phyloP scores from a whole-genome alignment of 1,140 invertebrate species.

The Caligus rogercresseyi region DNA sequence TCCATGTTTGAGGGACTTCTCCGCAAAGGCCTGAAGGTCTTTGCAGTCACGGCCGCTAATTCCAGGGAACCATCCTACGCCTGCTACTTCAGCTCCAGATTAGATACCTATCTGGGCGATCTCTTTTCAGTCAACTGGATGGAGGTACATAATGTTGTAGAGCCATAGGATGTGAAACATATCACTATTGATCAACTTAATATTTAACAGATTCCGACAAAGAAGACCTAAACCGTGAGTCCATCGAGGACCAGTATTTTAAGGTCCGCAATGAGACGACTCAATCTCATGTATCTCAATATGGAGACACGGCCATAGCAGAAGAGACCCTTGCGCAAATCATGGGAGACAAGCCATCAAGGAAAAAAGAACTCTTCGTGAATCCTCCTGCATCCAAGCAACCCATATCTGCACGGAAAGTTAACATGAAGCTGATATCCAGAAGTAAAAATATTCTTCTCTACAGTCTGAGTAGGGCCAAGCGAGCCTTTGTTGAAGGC shows the following conservation, averaged over 20 bases:
- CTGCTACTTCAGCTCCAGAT: conserved; percentile 37
- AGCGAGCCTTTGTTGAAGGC: too few relatives aligned
- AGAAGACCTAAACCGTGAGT: neutral
- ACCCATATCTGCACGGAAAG: too few relatives aligned
- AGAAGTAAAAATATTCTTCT: too few relatives aligned
- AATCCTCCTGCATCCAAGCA: too few relatives aligned
- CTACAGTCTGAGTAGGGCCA: too few relatives aligned
- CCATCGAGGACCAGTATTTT: neutral
- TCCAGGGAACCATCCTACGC: conserved; percentile 39
- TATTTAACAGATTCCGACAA: neutral
- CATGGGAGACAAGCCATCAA: too few relatives aligned
- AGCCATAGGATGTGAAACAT: neutral
- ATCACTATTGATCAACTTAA: too few relatives aligned
- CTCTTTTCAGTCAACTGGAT: conserved; percentile 49
- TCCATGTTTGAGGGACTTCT: conserved; percentile 40
- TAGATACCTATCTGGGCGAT: conserved; percentile 39
- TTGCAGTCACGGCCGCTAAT: conserved; percentile 45
- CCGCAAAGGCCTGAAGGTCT: conserved; percentile 31
- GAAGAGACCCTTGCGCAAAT: neutral
- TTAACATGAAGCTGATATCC: too few relatives aligned
- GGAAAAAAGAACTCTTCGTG: too few relatives aligned
- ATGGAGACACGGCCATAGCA: neutral
- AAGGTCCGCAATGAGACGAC: neutral
- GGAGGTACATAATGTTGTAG: conserved; percentile 33
- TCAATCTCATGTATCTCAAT: neutral